A percentile compares a stretch with the other conserved stretches of the same genome.
phyloP scores from a whole-genome alignment of 1,140 invertebrate species.

The Diuraphis noxia region DNA sequence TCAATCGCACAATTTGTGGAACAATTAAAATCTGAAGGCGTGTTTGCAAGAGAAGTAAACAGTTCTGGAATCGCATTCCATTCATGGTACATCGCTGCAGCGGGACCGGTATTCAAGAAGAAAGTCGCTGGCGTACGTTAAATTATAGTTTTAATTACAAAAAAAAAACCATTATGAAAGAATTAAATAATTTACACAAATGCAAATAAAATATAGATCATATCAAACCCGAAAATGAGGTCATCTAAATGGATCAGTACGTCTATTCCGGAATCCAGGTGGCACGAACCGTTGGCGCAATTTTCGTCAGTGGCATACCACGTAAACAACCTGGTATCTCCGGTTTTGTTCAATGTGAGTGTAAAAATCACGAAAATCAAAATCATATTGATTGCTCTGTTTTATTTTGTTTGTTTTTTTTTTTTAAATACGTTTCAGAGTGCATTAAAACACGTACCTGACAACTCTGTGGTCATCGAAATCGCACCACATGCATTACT shows the following conservation, averaged over 20 bases:
- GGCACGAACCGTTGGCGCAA: slow-evolving; percentile 61
- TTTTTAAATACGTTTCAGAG: slow-evolving; percentile 64
- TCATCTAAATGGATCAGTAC: slow-evolving; percentile 68
- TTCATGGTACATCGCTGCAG: slow-evolving; percentile 59
- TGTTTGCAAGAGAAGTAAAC: slow-evolving; percentile 83
- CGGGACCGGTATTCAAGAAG: slow-evolving; percentile 79
- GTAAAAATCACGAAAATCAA: neutral
- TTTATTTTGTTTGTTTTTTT: neutral
- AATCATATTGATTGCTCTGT: neutral
- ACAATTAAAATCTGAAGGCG: slow-evolving; percentile 70
- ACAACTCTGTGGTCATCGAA: slow-evolving; percentile 76
- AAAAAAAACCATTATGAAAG: neutral
- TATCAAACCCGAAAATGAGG: slow-evolving; percentile 63
- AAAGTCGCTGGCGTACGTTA: slow-evolving; percentile 57
- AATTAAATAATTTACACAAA: neutral
- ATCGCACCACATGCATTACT: slow-evolving; percentile 64
- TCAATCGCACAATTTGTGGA: slow-evolving; percentile 72
- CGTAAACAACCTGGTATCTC: slow-evolving; percentile 69
- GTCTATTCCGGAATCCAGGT: slow-evolving; percentile 65
- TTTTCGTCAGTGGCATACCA: slow-evolving; percentile 69
- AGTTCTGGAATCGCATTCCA: slow-evolving; percentile 85
- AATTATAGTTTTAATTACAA: neutral
- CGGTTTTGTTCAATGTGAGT: slow-evolving; percentile 58
- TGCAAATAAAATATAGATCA: slow-evolving; percentile 60
- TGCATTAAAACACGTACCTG: slow-evolving; percentile 74